Evolutionary conservation across 2,113 vertebrate species (phyloP).

Genomic region (Vulpes ferrilata): DNA sequence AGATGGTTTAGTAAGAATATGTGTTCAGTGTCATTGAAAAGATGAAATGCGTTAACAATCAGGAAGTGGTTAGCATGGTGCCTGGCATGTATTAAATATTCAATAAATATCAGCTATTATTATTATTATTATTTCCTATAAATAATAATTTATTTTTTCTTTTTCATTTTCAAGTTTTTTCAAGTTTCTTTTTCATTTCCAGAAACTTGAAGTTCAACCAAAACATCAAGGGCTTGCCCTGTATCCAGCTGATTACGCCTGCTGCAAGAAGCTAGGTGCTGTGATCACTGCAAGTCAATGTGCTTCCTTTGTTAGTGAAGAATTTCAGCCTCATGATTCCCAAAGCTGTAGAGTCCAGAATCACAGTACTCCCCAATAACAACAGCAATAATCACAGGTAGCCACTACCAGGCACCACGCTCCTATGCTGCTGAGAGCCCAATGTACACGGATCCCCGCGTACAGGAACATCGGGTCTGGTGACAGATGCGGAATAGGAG

Average conservation of each 20-base stretch:
- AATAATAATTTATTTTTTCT: not conserved
- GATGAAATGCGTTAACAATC: not conserved
- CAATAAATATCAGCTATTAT: not conserved
- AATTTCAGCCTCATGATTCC: not conserved
- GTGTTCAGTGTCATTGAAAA: not conserved
- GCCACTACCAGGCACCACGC: not conserved
- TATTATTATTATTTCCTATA: not conserved
- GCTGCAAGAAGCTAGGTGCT: not conserved
- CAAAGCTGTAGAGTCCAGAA: not conserved
- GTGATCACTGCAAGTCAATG: not conserved
- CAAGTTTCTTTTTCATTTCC: not conserved
- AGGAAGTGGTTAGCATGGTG: not conserved
- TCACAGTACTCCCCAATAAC: not conserved
- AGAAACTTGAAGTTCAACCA: not conserved
- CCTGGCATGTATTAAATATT: not conserved
- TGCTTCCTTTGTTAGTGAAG: not conserved
- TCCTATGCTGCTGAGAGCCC: not conserved
- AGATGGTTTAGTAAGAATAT: not conserved
- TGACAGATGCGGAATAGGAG: not conserved
- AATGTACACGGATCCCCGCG: accelerated
- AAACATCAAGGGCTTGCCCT: not conserved
- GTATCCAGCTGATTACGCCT: not conserved
- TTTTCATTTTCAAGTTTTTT: not conserved
- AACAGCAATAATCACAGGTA: not conserved
- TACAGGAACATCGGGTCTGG: accelerated